Conservation (phyloP, 2,113 vertebrate genomes). For the Sardina pilchardus region DNA sequence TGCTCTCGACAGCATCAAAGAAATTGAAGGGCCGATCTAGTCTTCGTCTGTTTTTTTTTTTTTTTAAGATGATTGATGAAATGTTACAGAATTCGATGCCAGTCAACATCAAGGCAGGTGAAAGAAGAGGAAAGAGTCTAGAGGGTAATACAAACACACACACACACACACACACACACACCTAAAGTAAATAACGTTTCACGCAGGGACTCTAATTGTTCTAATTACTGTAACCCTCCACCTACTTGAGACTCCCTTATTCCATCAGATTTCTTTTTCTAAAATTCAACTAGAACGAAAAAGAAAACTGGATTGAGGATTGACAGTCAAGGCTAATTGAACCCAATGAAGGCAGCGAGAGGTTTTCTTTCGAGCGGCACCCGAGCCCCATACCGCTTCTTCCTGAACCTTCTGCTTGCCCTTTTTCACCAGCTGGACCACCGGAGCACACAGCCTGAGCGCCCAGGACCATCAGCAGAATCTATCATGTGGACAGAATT, state of each 20-base stretch:
- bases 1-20: neutral
- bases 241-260: neutral
- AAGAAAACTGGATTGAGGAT: neutral
- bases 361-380: neutral
- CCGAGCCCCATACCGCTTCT: conserved; percentile 51
- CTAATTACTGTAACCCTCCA: neutral
- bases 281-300: neutral
- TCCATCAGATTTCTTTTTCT: neutral
- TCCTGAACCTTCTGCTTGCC: conserved; percentile 52
- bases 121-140: neutral
- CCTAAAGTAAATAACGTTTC: neutral
- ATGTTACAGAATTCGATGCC: neutral
- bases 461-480: conserved; percentile 68
- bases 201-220: neutral
- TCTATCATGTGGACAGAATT: conserved; percentile 78
- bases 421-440: neutral
- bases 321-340: neutral
- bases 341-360: neutral
- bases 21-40: neutral
- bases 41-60: neutral
- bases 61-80: neutral
- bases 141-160: neutral
- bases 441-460: conserved; percentile 30
- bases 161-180: neutral
- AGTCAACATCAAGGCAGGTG: neutral